These are phyloP conservation scores for Lepus timidus DNA, from an alignment of 2,113 vertebrate species.

Conservation along the genomic window DNA sequence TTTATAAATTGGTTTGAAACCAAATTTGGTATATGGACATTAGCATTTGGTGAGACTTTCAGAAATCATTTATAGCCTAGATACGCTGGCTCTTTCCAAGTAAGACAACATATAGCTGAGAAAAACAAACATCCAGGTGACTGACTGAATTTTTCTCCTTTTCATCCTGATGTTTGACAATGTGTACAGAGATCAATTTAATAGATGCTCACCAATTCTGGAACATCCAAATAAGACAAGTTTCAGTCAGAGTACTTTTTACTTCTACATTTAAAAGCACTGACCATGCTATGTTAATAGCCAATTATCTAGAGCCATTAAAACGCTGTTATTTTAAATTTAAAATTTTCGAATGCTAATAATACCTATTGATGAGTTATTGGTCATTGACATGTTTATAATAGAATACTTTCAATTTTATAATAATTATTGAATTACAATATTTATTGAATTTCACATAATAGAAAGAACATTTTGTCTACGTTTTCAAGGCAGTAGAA, in stretches of 20 bases:
- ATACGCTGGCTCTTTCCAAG: constrained; percentile 39
- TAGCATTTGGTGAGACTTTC: neutral
- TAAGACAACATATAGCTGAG: neutral
- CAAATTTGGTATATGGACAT: neutral
- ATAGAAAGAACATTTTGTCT: constrained; percentile 2
- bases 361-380: constrained; percentile 26
- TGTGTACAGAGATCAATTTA: neutral
- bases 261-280: neutral
- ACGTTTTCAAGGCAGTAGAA: constrained; percentile 30
- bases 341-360: constrained; percentile 50
- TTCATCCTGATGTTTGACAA: neutral
- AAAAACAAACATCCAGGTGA: constrained; percentile 36
- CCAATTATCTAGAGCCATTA: neutral
- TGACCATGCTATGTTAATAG: neutral
- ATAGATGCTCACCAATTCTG: neutral
- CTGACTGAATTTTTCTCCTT: neutral
- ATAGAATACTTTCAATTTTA: constrained; percentile 56
- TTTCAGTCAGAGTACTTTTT: neutral
- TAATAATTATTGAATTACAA: constrained; percentile 35
- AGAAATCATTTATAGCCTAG: constrained; percentile 38
- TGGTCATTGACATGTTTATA: constrained; percentile 21
- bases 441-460: constrained; percentile 38
- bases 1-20: constrained; percentile 40
- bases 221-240: neutral
- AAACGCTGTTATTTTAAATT: neutral